Evolutionary conservation across 2,888 invertebrate species (phyloP).

Genomic region (Erebia ligea): DNA sequence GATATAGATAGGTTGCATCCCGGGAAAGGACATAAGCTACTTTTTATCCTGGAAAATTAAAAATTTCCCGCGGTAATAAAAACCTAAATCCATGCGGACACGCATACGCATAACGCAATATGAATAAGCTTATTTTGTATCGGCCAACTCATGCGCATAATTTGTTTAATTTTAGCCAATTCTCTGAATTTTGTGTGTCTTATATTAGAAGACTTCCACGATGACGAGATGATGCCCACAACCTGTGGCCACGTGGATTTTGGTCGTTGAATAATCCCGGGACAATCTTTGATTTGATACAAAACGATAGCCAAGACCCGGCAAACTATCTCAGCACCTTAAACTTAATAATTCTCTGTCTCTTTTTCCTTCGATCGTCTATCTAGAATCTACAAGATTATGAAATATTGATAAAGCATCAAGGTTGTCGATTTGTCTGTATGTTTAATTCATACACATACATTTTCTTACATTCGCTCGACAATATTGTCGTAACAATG

Average conservation of each 20-base stretch:
- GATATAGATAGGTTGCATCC: too few species aligned
- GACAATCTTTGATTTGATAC: too few species aligned
- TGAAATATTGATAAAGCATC: slow-evolving; percentile 11
- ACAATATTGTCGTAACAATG: background rate
- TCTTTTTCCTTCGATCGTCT: background rate
- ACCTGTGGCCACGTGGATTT: too few species aligned
- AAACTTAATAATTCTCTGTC: background rate
- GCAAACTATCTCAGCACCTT: too few species aligned
- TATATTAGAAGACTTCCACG: background rate
- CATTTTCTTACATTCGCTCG: background rate
- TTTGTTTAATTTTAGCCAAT: background rate
- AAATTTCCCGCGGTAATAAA: too few species aligned
- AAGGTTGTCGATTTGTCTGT: slow-evolving; percentile 11
- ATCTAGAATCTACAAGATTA: background rate
- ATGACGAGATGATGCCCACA: too few species aligned
- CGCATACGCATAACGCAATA: too few species aligned
- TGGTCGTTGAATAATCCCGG: too few species aligned
- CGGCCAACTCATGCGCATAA: background rate
- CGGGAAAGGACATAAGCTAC: too few species aligned
- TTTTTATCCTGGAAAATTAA: too few species aligned
- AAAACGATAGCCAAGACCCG: too few species aligned
- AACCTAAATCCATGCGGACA: background rate
- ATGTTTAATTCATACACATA: slow-evolving; percentile 11
- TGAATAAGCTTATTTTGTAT: background rate
- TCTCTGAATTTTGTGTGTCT: background rate